Base-by-base conservation (phyloP, 2,888 invertebrate species). In the Iphiclides podalirius region DNA sequence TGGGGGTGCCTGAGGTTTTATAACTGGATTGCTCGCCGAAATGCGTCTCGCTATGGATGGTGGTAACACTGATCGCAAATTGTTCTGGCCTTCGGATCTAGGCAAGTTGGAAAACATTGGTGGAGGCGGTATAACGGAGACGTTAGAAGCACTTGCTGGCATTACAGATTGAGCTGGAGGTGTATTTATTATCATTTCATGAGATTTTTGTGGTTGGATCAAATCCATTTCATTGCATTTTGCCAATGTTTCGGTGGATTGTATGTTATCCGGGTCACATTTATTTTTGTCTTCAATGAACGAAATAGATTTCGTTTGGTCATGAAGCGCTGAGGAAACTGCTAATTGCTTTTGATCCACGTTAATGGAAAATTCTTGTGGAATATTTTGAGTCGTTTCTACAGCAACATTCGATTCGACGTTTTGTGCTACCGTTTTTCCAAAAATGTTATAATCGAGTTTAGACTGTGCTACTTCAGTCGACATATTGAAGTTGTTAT, bases 1-100 rank as follows among this genome's bases (percentile, higher is more conserved):
- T 23, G 51, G 12, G 28, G 63, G 52, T 1, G 61, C 52, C 54
- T 73, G 72, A 3, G 64, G 63, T 65, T 78, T 84, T 0, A 80
- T 70, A 1, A 77, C 55, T 1, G 81, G 77, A 47, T 85, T 79
- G 50, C 76, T 78, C 0, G 75, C 70, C 0, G 75, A 65, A 52
- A 87, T 75, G 11, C 83, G 72, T 41, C 87, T 77, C 13, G 87
- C 87, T 0, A 87, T 79, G 0, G 88, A 87, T 0, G 87, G 87
- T 4, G 88, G 87, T 54, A 88, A 56, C 1, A 86, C 62, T 0
- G 79, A 54, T 53, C 75, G 83, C 12, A 63, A 72, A n/a, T 65
- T 57, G n/a, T 51, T 33, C 44, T 69, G 69, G 40, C 57, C 65
- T 3, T 74, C 75, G 31, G 52, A 67, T 47, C 60, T 67, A 16